phyloP scores from a whole-genome alignment of 2,888 invertebrate genomes.

The Acanthosoma haemorrhoidale region DNA sequence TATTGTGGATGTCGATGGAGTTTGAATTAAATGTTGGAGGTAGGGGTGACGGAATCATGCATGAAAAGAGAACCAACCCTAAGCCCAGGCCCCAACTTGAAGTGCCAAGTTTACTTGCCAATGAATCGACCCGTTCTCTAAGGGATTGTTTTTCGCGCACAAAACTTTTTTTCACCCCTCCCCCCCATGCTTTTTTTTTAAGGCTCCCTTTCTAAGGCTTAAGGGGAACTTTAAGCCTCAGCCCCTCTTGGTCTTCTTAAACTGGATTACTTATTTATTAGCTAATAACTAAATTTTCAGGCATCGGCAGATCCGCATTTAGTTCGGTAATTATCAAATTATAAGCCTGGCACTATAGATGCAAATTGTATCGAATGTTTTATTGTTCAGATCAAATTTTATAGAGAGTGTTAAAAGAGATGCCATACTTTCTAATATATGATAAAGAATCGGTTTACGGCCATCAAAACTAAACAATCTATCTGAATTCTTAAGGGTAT shows the following conservation, averaged over 20 bases:
- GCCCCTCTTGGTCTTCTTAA: not conserved
- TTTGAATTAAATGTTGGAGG: slow-evolving; percentile 16
- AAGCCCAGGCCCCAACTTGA: slow-evolving; percentile 13
- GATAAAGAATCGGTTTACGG: no score
- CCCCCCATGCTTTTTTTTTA: not conserved
- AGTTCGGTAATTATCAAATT: not conserved
- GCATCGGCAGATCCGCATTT: no score
- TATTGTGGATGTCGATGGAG: slow-evolving; percentile 18
- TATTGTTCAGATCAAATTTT: no score
- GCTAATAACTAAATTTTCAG: slow-evolving; percentile 3
- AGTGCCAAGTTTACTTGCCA: slow-evolving; percentile 22
- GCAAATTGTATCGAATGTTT: no score
- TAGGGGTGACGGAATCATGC: slow-evolving; percentile 15
- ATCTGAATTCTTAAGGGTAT: no score
- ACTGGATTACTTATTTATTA: slow-evolving; percentile 10
- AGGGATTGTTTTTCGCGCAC: slow-evolving; percentile 9
- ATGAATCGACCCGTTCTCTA: slow-evolving; percentile 7
- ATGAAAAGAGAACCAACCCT: slow-evolving; percentile 8
- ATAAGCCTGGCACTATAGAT: no score
- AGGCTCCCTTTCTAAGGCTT: not conserved
- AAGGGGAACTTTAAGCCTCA: not conserved
- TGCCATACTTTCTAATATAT: no score
- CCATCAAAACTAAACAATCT: no score
- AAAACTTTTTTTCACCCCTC: not conserved
- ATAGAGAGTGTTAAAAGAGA: no score